A percentile compares a stretch with the other conserved stretches of the same genome.
Evolutionary conservation across 2,797 vertebrate genomes (phyloP).

Genomic region (Karalla daura): DNA sequence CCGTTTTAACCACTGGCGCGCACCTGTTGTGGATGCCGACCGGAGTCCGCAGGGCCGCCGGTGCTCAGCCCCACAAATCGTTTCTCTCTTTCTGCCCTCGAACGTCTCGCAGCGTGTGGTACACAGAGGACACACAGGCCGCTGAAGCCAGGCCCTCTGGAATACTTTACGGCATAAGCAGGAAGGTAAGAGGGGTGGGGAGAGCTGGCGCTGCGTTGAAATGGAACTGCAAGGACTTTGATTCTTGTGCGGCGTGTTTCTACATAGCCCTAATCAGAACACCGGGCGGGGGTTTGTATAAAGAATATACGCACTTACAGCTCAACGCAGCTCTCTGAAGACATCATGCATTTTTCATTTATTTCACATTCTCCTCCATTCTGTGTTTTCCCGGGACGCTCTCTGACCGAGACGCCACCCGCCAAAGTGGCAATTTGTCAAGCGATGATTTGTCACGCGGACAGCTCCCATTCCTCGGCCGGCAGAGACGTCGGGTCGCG

Average conservation of each 20-base stretch:
- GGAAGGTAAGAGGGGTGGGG: too few relatives aligned
- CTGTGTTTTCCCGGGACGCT: background rate
- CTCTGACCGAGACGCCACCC: background rate
- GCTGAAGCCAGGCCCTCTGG: too few relatives aligned
- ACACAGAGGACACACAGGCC: background rate
- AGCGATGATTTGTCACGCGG: slow-evolving; percentile 5
- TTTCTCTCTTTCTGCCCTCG: background rate
- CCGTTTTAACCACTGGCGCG: background rate
- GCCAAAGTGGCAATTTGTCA: background rate
- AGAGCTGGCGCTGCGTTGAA: background rate
- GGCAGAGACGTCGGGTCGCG: slow-evolving; percentile 14
- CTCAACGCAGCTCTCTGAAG: background rate
- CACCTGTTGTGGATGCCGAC: background rate
- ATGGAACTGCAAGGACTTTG: background rate
- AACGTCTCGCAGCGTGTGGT: background rate
- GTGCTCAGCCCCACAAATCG: too few relatives aligned
- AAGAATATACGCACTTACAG: background rate
- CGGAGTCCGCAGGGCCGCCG: too few relatives aligned
- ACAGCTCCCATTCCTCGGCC: background rate
- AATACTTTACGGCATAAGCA: background rate
- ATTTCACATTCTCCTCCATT: background rate
- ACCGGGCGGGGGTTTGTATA: background rate
- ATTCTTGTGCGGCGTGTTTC: too few relatives aligned
- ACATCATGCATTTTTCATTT: background rate
- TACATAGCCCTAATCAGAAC: background rate